Percentiles rank a stretch among this genome's conserved stretches.
These are phyloP conservation scores for Pterostichus niger DNA, from an alignment of 2,888 invertebrate genomes.

Conservation along the genomic window DNA sequence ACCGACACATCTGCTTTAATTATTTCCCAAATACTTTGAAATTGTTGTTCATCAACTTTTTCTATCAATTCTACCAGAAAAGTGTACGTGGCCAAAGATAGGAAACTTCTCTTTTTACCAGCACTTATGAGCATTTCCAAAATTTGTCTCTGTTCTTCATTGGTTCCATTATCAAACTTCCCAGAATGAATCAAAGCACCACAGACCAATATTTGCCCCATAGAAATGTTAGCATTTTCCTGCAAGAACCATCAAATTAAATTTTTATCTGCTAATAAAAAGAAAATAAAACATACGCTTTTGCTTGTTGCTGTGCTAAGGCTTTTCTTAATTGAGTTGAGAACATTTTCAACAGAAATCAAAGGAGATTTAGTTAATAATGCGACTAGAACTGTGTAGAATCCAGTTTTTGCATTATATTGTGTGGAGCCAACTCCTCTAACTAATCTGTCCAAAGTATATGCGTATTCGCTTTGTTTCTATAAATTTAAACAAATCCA, in stretches of 20 bases:
- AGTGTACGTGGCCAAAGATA: slow-evolving; percentile 81
- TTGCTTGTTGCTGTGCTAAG: slow-evolving; percentile 82
- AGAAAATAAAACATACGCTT: slow-evolving; percentile 80
- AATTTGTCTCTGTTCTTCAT: slow-evolving; percentile 78
- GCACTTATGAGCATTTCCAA: slow-evolving; percentile 78
- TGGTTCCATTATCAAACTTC: slow-evolving; percentile 78
- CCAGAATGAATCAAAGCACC: slow-evolving; percentile 85
- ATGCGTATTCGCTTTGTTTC: slow-evolving; percentile 83
- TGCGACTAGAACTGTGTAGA: slow-evolving; percentile 84
- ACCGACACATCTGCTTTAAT: slow-evolving; percentile 82
- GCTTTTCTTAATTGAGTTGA: slow-evolving; percentile 82
- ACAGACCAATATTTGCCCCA: slow-evolving; percentile 85
- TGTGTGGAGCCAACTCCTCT: slow-evolving; percentile 86
- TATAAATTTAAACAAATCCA: slow-evolving; percentile 72
- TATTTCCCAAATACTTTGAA: slow-evolving; percentile 81
- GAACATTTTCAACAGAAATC: slow-evolving; percentile 78
- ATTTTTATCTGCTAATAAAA: background rate
- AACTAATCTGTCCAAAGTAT: slow-evolving; percentile 84
- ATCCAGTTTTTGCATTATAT: slow-evolving; percentile 83
- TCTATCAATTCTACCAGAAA: slow-evolving; percentile 82
- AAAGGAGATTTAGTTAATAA: slow-evolving; percentile 79
- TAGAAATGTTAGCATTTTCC: slow-evolving; percentile 87
- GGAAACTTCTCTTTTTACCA: slow-evolving; percentile 82
- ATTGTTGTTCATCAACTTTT: slow-evolving; percentile 79
- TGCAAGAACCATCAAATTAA: slow-evolving; percentile 72